Evolutionary conservation across 2,888 invertebrate species (phyloP).

Genomic region (Brenthis ino): DNA sequence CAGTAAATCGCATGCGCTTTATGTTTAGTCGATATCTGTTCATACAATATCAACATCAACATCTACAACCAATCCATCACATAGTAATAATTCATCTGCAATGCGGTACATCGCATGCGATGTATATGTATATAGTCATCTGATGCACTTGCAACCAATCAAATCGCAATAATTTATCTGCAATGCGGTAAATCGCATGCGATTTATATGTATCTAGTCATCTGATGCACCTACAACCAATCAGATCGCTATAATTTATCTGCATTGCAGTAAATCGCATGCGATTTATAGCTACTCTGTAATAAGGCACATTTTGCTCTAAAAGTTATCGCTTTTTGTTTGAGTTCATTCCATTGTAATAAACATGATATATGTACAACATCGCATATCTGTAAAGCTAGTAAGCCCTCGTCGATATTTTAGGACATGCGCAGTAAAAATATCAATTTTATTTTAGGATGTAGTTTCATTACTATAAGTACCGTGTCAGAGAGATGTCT

Average conservation of each 20-base stretch:
- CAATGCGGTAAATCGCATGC: constrained; percentile 6
- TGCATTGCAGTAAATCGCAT: constrained; percentile 13
- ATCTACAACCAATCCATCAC: too few relatives aligned
- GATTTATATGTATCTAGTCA: not conserved
- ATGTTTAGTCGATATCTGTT: not conserved
- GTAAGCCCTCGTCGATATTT: not conserved
- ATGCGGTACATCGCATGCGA: too few relatives aligned
- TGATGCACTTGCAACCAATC: not conserved
- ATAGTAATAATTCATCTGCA: too few relatives aligned
- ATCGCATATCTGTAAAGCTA: too few relatives aligned
- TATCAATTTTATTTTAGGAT: not conserved
- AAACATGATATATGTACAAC: too few relatives aligned
- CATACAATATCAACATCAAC: not conserved
- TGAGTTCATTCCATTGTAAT: too few relatives aligned
- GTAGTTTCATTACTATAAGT: constrained; percentile 10
- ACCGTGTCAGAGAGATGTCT: constrained; percentile 24
- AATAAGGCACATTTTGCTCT: too few relatives aligned
- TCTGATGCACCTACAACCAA: constrained; percentile 9
- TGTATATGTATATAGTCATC: not conserved
- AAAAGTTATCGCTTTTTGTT: not conserved
- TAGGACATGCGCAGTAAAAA: constrained; percentile 11
- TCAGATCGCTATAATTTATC: not conserved
- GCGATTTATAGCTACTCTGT: not conserved
- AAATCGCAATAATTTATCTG: not conserved
- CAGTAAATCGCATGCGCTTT: constrained; percentile 3